Conservation (phyloP, 1,140 invertebrate genomes). For the Ephestia elutella region DNA sequence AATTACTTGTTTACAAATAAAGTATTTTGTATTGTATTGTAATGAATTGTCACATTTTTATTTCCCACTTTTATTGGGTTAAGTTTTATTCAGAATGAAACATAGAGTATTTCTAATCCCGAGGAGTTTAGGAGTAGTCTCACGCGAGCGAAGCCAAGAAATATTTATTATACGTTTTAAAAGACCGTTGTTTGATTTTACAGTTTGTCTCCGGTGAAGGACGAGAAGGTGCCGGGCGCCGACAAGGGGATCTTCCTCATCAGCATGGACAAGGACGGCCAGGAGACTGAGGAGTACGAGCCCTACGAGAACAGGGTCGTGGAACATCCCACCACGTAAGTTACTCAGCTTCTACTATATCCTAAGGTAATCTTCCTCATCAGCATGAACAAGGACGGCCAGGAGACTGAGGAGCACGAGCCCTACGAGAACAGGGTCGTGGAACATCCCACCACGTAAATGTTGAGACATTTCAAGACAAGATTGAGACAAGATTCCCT, state of each 20-base stretch:
- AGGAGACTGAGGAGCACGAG: constrained; percentile 63
- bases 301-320: constrained; percentile 68
- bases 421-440: constrained; percentile 68
- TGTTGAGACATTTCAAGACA: too few relatives aligned
- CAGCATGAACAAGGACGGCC: constrained; percentile 54
- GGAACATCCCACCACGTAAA: constrained; percentile 70
- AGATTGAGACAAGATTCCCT: too few relatives aligned
- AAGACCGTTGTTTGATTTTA: constrained; percentile 9
- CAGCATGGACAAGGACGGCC: constrained; percentile 54
- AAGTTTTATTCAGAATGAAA: too few relatives aligned
- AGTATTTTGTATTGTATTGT: too few relatives aligned
- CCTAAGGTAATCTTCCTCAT: constrained; percentile 58
- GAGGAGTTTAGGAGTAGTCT: too few relatives aligned
- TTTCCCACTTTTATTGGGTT: too few relatives aligned
- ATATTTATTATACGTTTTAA: too few relatives aligned
- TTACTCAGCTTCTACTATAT: constrained; percentile 8
- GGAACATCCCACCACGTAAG: constrained; percentile 70
- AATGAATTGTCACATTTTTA: too few relatives aligned
- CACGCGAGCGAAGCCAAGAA: too few relatives aligned
- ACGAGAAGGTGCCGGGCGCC: constrained; percentile 39
- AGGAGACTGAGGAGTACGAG: constrained; percentile 63
- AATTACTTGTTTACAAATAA: too few relatives aligned
- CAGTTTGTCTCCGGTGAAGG: constrained; percentile 59
- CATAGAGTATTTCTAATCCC: too few relatives aligned
- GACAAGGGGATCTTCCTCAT: constrained; percentile 59